Evolutionary conservation across 2,888 invertebrate genomes (phyloP).

Genomic region (Drosophila monieri): DNA sequence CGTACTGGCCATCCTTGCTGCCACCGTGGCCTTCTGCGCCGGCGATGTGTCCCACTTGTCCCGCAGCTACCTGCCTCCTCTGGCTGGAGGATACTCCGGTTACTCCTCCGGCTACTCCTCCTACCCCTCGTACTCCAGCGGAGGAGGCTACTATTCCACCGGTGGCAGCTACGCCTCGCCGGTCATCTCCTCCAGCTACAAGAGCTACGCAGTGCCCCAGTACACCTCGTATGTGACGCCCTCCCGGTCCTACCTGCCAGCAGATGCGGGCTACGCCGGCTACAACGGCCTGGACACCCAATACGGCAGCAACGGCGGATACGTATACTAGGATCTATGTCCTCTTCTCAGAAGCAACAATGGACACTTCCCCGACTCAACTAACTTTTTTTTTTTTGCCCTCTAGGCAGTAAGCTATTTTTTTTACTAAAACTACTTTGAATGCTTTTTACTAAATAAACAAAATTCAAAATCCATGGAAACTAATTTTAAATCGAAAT

Average conservation of each 20-base stretch:
- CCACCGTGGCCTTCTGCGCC: conserved; percentile 56
- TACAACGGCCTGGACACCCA: conserved; percentile 69
- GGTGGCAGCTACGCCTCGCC: conserved; percentile 40
- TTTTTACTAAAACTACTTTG: conserved; percentile 21
- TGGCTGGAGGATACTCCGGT: conserved; percentile 45
- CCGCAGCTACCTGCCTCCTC: conserved; percentile 71
- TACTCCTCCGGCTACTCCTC: conserved; percentile 35
- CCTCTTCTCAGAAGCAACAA: conserved; percentile 10
- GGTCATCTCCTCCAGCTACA: conserved; percentile 53
- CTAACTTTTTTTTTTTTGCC: background rate
- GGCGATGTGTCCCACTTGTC: conserved; percentile 78
- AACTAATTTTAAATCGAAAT: background rate
- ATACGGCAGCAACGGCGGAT: conserved; percentile 77
- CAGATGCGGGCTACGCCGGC: conserved; percentile 35
- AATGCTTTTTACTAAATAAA: conserved; percentile 14
- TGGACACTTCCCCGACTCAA: conserved; percentile 11
- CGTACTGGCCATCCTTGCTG: conserved; percentile 52
- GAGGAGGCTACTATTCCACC: conserved; percentile 41
- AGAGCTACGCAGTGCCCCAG: conserved; percentile 58
- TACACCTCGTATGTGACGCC: conserved; percentile 59
- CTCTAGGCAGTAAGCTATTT: conserved; percentile 9
- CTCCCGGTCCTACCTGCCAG: conserved; percentile 57
- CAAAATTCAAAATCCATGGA: background rate
- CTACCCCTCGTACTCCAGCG: conserved; percentile 55
- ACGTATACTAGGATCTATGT: conserved; percentile 65